Evolutionary conservation across 2,888 invertebrate species (phyloP).

Genomic region (Philhelius pedissequus): DNA sequence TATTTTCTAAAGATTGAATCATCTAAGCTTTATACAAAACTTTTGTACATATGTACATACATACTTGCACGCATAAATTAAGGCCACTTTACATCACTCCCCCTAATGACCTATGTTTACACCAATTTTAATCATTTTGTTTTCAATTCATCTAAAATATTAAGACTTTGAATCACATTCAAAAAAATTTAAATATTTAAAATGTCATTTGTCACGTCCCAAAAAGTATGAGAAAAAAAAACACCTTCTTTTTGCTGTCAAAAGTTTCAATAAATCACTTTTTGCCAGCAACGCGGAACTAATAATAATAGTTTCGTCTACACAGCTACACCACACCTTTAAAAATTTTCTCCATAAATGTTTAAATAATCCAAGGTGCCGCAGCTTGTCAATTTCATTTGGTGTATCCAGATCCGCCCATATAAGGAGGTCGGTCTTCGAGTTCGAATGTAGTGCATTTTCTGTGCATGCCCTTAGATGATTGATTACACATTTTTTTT

Average conservation of each 20-base stretch:
- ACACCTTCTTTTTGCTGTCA: not conserved
- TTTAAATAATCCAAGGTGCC: constrained; percentile 33
- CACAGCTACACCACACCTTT: constrained; percentile 17
- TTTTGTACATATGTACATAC: too few species aligned
- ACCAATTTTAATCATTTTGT: not conserved
- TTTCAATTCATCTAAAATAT: not conserved
- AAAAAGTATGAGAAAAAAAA: not conserved
- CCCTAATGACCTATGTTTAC: not conserved
- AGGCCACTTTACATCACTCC: not conserved
- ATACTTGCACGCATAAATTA: too few species aligned
- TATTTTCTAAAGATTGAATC: too few species aligned
- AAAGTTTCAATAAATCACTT: constrained; percentile 31
- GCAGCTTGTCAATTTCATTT: constrained; percentile 2
- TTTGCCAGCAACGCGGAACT: constrained; percentile 48
- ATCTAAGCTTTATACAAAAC: too few species aligned
- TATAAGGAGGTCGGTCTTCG: constrained; percentile 18
- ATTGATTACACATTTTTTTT: constrained; percentile 56
- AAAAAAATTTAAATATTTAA: not conserved
- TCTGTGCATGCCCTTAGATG: constrained; percentile 27
- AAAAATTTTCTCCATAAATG: constrained; percentile 20
- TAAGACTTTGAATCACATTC: not conserved
- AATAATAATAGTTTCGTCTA: constrained; percentile 35
- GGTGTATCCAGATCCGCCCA: not conserved
- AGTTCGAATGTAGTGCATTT: constrained; percentile 48
- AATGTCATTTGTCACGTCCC: constrained; percentile 6